Base-by-base conservation (phyloP, 2,888 invertebrate species). In the Apamea epomidion region DNA sequence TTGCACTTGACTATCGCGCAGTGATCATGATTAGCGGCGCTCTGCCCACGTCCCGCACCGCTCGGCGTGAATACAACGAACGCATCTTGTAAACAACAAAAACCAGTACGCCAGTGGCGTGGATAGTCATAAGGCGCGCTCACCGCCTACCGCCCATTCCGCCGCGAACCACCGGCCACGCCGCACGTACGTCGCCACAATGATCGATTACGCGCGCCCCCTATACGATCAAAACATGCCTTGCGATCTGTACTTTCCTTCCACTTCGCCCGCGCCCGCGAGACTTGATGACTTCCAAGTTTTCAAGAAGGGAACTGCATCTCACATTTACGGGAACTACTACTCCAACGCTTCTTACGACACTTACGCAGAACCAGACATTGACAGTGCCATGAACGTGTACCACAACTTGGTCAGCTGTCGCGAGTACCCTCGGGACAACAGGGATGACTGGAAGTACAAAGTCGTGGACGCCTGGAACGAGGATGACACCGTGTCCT, bases 391-490 rank as follows among this genome's bases (percentile, higher is more conserved):
- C 70, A 91, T 92, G 83, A 94, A 91, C 83, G 95, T 96, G 21
- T 97, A 97, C 93, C 96, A 96, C 93, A 95, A 93, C 89, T 93
- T 97, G 82, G 94, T 96, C 89, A 94, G 90, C 91, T 92, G 93
- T 86, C 92, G 95, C 73, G 95, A 95, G 85, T 94, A 94, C 90
- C 93, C 89, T 16, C 89, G 87, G 54, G 87, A 94, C 90, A 92
- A 92, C 82, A 92, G 94, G 58, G 96, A 96, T 51, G 97, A 97
- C 68, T 98, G 97, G 97, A 95, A 95, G 82, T 94, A 94, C 89
- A 97, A 97, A 90, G 94, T 95, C 69, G 94, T 97, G 60, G 92
- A 93, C 83, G 95, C 97, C 29, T 98, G 98, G 98, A 97, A 92
- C 85, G 96, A 97, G 79, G 97, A 97, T 25, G 98, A 98, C 91